Base-by-base conservation (phyloP, 2,797 vertebrate genomes). In the Crenichthys baileyi region DNA sequence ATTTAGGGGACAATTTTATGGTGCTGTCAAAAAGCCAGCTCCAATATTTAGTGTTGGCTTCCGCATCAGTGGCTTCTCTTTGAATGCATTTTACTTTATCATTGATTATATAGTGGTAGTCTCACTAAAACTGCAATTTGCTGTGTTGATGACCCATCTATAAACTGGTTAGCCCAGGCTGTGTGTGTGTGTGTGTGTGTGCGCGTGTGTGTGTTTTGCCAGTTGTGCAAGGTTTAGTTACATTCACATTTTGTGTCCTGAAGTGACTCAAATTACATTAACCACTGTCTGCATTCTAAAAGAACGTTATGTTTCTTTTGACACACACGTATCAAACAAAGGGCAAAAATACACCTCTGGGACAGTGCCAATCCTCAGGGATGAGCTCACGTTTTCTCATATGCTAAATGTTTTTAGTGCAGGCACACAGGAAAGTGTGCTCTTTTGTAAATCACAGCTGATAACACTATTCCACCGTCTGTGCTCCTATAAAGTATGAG, bases 111-210 rank as follows among this genome's bases (percentile, higher is more conserved):
- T 79, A 88, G 82, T 72, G 80, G 83, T 80, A 55, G 78, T 58
- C 76, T 76, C 56, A 11, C 53, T 82, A 77, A 83, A 77, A 77
- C 72, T 60, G 53, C 82, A 80, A 85, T 79, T 76, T 74, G 81
- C 75, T 87, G 85, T 88, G 90, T 89, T 85, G 84, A 90, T 90
- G 85, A 83, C 73, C 80, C 84, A 84, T 84, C 83, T 79, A 68
- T 79, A 76, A 74, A 29, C 73, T 36, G 75, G 73, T 92, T 91
- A 41, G 20, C 22, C 22, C 41, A 6, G 65, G 22, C 39, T 68
- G 22, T 6, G 22, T 41, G 36, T 5, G 22, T 13, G 39, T 44
- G 48, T 13, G 48, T 50, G 48, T 46, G 44, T 46, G 44, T 46
- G 44, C 7, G 44, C 7, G 44, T 46, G 44, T 46, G 44, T 46